Evolutionary conservation across 2,113 vertebrate genomes (phyloP), one percentile per base, ranked within the genome.

Genomic region (Triplophysa dalaica): DNA sequence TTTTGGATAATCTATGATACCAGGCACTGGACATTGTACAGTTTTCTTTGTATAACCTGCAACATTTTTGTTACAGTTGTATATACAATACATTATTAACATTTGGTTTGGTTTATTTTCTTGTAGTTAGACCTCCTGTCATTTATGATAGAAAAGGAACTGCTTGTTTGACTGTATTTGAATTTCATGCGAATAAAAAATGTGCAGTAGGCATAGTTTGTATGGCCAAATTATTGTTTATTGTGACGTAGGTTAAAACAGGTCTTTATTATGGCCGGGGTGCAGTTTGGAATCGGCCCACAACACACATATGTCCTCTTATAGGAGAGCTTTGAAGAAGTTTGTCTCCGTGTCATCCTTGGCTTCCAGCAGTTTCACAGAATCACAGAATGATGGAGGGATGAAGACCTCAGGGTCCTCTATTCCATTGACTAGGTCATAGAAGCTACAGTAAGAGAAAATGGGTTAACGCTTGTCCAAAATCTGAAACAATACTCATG

Each of bases 1-100:
- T 50, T 54, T 9, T 10, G 22, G n/a, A 60, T 41, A 52, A 52
- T 84, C 80, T 85, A 78, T 43, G 72, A 67, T 78, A 79, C 66
- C 77, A 85, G 43, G 75, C 83, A 82, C 80, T 85, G 83, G 80
- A 82, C 80, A 63, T 77, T 85, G 80, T 84, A 84, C 80, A 79
- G 83, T 66, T 73, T 64, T 80, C 48, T 84, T 70, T 78, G 45
- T 63, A 70, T 70, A 70, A 79, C 61, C 50, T 74, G 60, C 54
- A 64, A 38, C 43, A n/a, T 13, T 21, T 64, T 50, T 29, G 70
- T 50, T 54, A 17, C 45, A 61, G 24, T 67, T 73, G 58, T 67
- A 54, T 64, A 21, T 72, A 72, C 70, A 72, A 29, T 17, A 61
- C 17, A 16, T 70, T 24, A 22, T 79, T 60, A 56, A 24, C 1